phyloP scores from a whole-genome alignment of 2,797 vertebrate genomes.

The Urocyon cinereoargenteus region DNA sequence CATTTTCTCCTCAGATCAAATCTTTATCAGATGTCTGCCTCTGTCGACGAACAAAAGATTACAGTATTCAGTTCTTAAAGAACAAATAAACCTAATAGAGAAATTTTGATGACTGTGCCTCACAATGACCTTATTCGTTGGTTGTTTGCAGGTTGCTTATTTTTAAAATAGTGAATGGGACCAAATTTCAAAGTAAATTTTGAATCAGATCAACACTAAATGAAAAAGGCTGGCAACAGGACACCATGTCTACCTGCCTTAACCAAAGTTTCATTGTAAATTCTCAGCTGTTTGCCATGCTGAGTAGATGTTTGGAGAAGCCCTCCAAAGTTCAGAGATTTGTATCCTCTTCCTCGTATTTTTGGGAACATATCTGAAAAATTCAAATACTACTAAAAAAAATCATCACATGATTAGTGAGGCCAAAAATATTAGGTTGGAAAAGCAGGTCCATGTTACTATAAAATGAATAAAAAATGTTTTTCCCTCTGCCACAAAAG shows the following conservation, averaged over 20 bases:
- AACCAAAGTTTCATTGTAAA: background rate
- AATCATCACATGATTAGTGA: background rate
- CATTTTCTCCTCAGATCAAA: background rate
- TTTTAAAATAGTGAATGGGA: conserved; percentile 31
- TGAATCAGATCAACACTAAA: background rate
- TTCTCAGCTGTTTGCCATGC: background rate
- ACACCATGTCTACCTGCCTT: background rate
- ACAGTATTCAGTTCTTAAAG: background rate
- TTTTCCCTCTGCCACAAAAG: background rate
- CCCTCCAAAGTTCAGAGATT: background rate
- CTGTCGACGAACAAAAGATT: background rate
- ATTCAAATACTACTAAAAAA: background rate
- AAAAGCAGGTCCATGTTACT: background rate
- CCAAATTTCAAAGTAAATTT: conserved; percentile 12
- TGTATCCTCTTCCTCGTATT: background rate
- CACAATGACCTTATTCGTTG: background rate
- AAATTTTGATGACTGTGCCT: background rate
- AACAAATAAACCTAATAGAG: background rate
- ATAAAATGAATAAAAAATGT: conserved; percentile 22
- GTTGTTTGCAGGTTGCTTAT: background rate
- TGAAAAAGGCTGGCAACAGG: background rate
- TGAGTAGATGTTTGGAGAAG: background rate
- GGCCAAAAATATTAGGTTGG: conserved; percentile 16
- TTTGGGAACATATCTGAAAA: background rate
- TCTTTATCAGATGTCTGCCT: background rate